Percentiles rank a stretch among this genome's conserved stretches.
Evolutionary conservation across 2,113 vertebrate species (phyloP).

Genomic region (Chloebia gouldiae): DNA sequence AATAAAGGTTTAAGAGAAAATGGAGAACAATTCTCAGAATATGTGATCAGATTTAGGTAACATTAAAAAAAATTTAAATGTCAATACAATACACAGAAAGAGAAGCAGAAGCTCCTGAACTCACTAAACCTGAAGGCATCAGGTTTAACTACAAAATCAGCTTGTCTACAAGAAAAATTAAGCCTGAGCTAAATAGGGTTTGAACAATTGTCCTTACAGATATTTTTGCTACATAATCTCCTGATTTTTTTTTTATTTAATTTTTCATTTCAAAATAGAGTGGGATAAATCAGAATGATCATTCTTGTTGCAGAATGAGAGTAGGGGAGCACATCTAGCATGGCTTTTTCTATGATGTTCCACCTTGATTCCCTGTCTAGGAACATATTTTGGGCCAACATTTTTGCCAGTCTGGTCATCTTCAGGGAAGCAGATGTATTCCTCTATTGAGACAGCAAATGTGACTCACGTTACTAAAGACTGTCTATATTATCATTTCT

Average conservation of each 20-base stretch:
- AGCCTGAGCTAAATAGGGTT: neutral
- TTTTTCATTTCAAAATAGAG: neutral
- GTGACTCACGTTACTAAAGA: neutral
- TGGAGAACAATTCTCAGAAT: neutral
- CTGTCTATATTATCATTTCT: neutral
- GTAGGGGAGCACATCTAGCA: neutral
- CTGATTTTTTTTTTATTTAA: neutral
- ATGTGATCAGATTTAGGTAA: neutral
- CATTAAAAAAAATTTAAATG: neutral
- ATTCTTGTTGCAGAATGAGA: neutral
- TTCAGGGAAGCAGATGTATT: neutral
- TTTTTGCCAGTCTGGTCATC: neutral
- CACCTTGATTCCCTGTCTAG: neutral
- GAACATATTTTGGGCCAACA: neutral
- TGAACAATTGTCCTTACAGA: neutral
- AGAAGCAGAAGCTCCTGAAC: neutral
- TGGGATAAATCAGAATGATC: neutral
- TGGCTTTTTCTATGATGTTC: neutral
- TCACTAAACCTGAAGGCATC: neutral
- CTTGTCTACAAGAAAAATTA: neutral
- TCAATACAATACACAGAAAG: neutral
- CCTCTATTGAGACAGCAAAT: neutral
- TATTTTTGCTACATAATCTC: neutral
- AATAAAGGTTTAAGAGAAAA: slow-evolving; percentile 34
- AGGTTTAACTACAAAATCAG: neutral